A percentile compares a stretch with the other conserved stretches of the same genome.
Conservation (phyloP, 2,797 vertebrate species). For the Gallinago stenura region DNA sequence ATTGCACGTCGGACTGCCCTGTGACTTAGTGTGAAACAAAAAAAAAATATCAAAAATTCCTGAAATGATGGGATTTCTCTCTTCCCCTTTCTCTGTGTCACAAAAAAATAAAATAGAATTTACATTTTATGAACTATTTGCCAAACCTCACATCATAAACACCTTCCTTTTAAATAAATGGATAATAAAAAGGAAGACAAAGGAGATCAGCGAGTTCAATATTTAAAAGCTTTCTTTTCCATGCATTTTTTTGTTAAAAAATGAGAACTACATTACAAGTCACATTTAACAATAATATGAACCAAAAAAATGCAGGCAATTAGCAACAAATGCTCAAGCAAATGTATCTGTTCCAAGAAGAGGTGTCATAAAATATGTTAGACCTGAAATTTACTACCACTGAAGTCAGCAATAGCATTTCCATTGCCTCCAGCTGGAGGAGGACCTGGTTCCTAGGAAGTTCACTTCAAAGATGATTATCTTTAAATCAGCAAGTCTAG, state of each 20-base stretch:
- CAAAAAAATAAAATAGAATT: not conserved
- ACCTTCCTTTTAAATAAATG: not conserved
- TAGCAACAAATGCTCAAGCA: not conserved
- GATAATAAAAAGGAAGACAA: not conserved
- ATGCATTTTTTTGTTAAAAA: not conserved
- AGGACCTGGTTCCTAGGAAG: constrained; percentile 59
- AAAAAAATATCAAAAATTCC: not conserved
- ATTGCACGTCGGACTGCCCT: not conserved
- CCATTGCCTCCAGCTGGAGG: constrained; percentile 32
- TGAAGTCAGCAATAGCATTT: constrained; percentile 14
- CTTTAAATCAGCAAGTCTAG: constrained; percentile 15
- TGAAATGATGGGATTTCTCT: not conserved
- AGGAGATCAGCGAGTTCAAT: not conserved
- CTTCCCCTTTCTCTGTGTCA: not conserved
- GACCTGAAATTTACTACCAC: constrained; percentile 14
- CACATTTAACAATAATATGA: not conserved
- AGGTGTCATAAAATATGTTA: constrained; percentile 27
- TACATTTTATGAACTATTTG: not conserved
- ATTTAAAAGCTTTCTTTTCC: not conserved
- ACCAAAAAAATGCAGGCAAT: not conserved
- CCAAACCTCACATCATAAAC: not conserved
- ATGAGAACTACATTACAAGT: not conserved
- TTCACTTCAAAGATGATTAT: constrained; percentile 48
- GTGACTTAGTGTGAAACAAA: not conserved
- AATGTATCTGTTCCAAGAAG: not conserved